A percentile compares a stretch with the other conserved stretches of the same genome.
phyloP scores from a whole-genome alignment of 2,797 vertebrate genomes.

The Microctenopoma stevenorrisi region DNA sequence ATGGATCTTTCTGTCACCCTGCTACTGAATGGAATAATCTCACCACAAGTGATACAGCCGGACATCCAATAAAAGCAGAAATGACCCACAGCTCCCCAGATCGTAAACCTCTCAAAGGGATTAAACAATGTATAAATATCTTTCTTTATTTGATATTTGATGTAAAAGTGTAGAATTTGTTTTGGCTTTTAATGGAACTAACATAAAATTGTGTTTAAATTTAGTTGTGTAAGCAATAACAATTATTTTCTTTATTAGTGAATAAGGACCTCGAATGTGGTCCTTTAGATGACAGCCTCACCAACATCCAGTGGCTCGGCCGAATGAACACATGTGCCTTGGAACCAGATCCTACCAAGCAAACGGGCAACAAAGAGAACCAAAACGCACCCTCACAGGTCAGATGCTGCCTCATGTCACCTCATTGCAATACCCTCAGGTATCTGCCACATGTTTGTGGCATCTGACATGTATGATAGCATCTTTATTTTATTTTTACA shows the following conservation, averaged over 20 bases:
- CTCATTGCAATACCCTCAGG: not conserved
- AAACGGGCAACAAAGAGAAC: constrained; percentile 84
- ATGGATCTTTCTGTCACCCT: constrained; percentile 35
- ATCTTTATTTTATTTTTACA: constrained; percentile 6
- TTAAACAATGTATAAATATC: constrained; percentile 65
- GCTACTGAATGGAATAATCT: constrained; percentile 1
- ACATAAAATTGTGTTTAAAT: not conserved
- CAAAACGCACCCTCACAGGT: constrained; percentile 56
- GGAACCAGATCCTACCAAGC: constrained; percentile 74
- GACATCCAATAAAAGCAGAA: constrained; percentile 28
- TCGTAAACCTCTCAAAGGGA: constrained; percentile 46
- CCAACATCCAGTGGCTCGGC: constrained; percentile 94
- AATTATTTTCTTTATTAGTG: constrained; percentile 44
- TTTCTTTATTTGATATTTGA: not conserved
- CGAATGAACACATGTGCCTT: constrained; percentile 84
- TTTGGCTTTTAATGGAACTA: not conserved
- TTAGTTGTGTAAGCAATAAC: not conserved
- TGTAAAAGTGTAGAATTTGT: not conserved
- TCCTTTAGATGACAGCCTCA: constrained; percentile 89
- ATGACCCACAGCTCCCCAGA: constrained; percentile 8
- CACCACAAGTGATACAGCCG: constrained; percentile 18
- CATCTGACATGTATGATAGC: too few species aligned
- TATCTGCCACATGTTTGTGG: too few species aligned
- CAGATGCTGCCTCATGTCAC: constrained; percentile 4
- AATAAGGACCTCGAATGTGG: constrained; percentile 73